Evolutionary conservation across 2,888 invertebrate genomes (phyloP).

Genomic region (Opisthograptis luteolata): DNA sequence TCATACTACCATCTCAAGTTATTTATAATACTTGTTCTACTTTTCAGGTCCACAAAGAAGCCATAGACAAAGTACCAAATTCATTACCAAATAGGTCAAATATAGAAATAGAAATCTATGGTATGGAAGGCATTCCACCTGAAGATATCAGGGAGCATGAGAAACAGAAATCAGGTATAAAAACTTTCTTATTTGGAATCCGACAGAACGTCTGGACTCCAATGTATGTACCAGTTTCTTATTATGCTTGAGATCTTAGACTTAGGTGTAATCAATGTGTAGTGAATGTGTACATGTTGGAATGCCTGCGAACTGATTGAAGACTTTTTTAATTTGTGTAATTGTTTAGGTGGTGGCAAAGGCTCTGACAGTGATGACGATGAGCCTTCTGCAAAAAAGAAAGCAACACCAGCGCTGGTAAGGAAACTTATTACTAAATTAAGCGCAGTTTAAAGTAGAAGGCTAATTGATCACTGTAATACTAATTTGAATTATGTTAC

Average conservation of each 20-base stretch:
- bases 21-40: constrained; percentile 28
- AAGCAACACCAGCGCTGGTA: constrained; percentile 85
- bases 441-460: not conserved
- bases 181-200: constrained; percentile 44
- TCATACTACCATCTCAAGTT: constrained; percentile 12
- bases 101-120: constrained; percentile 99
- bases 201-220: constrained; percentile 63
- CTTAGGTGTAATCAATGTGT: constrained; percentile 65
- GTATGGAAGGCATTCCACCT: constrained; percentile 99
- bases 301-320: not conserved
- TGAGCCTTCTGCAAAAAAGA: constrained; percentile 91
- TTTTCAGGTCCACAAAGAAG: constrained; percentile 98
- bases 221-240: constrained; percentile 73
- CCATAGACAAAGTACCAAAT: constrained; percentile 99
- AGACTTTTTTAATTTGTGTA: constrained; percentile 13
- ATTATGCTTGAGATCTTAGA: constrained; percentile 65
- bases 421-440: constrained; percentile 36
- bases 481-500: constrained; percentile 28
- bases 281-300: constrained; percentile 45
- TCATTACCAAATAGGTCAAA: constrained; percentile 98
- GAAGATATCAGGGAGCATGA: constrained; percentile 98
- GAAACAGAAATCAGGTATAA: constrained; percentile 89
- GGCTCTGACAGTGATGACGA: constrained; percentile 93
- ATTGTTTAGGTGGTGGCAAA: constrained; percentile 85
- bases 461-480: constrained; percentile 18